Conservation (phyloP, 2,113 vertebrate genomes). For the Calyptomena viridis region DNA sequence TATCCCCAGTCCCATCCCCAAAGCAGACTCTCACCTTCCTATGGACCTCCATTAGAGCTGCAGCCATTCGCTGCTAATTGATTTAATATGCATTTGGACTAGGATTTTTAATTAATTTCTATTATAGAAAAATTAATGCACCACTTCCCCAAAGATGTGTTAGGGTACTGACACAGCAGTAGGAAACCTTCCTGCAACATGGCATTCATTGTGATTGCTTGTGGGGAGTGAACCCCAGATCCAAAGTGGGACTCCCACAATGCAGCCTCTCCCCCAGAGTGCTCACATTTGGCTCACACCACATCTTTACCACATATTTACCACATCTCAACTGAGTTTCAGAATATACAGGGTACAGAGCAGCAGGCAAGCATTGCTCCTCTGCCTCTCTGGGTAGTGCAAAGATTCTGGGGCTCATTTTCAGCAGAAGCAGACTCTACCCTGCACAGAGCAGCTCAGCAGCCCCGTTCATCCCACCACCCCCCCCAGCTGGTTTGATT, state of each 20-base stretch:
- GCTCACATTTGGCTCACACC: not conserved
- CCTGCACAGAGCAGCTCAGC: not conserved
- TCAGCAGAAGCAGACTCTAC: not conserved
- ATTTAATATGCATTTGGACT: not conserved
- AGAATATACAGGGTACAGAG: not conserved
- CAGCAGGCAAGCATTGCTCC: not conserved
- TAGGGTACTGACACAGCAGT: not conserved
- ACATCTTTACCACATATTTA: too few relatives aligned
- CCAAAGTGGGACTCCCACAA: fast-evolving
- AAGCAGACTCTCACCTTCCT: not conserved
- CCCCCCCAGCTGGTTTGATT: too few relatives aligned
- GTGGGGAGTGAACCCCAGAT: not conserved
- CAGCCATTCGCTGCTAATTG: not conserved
- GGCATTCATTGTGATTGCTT: not conserved
- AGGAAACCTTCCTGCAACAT: not conserved
- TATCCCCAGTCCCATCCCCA: not conserved
- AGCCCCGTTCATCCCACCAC: fast-evolving
- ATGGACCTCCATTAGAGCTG: not conserved
- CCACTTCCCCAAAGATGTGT: slow-evolving; percentile 20
- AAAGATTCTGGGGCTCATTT: fast-evolving
- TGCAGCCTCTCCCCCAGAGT: not conserved
- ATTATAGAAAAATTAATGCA: slow-evolving; percentile 50
- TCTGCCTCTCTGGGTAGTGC: not conserved
- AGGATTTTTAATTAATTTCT: slow-evolving; percentile 61
- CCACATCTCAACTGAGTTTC: fast-evolving